Conservation (phyloP, 2,113 vertebrate species). For the Scatophagus argus region DNA sequence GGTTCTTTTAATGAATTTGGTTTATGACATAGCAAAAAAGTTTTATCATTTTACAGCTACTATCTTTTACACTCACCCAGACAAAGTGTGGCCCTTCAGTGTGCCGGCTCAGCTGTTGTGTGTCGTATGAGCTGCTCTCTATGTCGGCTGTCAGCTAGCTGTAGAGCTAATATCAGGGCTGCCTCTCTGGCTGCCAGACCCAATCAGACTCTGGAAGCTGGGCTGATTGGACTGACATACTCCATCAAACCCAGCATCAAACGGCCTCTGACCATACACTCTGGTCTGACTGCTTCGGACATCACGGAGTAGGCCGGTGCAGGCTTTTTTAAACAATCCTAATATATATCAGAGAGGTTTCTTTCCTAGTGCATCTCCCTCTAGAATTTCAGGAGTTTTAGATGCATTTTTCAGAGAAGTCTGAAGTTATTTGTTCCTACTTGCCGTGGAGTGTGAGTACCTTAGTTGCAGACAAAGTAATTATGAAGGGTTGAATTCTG, state of each 20-base stretch:
- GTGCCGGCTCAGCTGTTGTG: conserved; percentile 70
- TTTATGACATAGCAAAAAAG: too few relatives aligned
- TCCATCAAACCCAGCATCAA: conserved; percentile 84
- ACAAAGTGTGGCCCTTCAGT: conserved; percentile 70
- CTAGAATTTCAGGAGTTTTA: conserved; percentile 24
- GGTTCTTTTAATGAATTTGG: too few relatives aligned
- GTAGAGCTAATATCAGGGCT: conserved; percentile 84
- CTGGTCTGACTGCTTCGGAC: conserved; percentile 79
- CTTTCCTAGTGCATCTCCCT: conserved; percentile 33
- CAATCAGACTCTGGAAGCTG: conserved; percentile 84
- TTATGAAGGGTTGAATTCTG: background rate
- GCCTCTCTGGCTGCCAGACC: conserved; percentile 82
- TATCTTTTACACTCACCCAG: conserved; percentile 60
- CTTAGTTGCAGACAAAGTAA: conserved; percentile 7
- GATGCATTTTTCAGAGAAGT: conserved; percentile 34
- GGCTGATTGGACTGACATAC: conserved; percentile 88
- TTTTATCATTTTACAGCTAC: conserved; percentile 56
- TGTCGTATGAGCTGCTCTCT: conserved; percentile 72
- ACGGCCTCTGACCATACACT: conserved; percentile 74
- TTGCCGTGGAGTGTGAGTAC: background rate
- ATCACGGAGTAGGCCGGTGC: conserved; percentile 61
- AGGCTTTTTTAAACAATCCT: conserved; percentile 76
- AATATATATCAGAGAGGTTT: conserved; percentile 72
- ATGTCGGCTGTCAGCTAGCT: conserved; percentile 81
- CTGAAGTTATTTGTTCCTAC: conserved; percentile 11